Evolutionary conservation across 1,140 invertebrate species (phyloP), one percentile per base, ranked within the genome.

Genomic region (Caerostris extrusa): DNA sequence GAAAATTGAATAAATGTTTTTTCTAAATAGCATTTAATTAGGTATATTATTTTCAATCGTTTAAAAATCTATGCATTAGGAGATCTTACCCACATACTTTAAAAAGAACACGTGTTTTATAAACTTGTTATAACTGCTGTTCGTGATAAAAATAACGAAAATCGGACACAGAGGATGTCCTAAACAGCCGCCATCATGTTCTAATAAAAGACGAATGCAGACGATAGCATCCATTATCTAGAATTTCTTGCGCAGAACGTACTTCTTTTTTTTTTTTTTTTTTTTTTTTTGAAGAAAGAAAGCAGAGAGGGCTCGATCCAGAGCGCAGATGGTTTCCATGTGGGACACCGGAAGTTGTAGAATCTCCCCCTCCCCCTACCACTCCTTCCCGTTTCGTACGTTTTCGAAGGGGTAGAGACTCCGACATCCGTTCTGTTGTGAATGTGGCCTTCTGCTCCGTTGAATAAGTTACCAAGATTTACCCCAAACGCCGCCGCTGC

Each of bases 301-400:
- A 64, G 19, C 19, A 4, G 14, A 17, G 34, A 34, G 17, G 91
- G 17, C 77, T 34, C 77, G 50, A 67, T 82, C 77, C 19, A 56
- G n/a, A 34, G 56, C 67, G 85, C 92, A 93, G 92, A 87, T 93
- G 92, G 83, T 88, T 87, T 69, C 61, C 92, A 93, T 86, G 92
- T 93, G 92, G 92, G 86, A 61, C 92, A 88, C 64, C 92, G 92
- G 92, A 93, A 88, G 58, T 88, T 60, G 34, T 82, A 56, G 50
- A 10, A 7, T 58, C 14, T 50, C 60, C 67, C 53, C 55, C 57
- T 56, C 61, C 57, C 53, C 61, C 34, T 2, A 69, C 58, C 53
- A 19, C n/a, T 83, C 17, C 69, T 60, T 12, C 50, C 56, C 12
- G 17, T 53, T 34, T 34, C 34, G 34, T 34, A 34, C 34, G 34